Evolutionary conservation across 2,888 invertebrate genomes (phyloP).

Genomic region (Tinea semifulvella): DNA sequence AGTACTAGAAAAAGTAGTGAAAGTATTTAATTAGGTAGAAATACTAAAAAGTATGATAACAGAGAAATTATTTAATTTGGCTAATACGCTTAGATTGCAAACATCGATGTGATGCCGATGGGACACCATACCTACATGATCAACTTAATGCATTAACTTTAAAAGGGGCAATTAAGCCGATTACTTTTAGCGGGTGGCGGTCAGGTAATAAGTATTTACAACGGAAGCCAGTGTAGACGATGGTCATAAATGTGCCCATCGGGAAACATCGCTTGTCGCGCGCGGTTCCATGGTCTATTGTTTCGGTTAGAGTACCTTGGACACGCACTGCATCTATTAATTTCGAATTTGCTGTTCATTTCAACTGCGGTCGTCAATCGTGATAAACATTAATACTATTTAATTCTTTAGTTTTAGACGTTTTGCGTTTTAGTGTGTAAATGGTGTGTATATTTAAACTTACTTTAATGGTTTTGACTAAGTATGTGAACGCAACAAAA

Average conservation of each 20-base stretch:
- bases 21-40: too few relatives aligned
- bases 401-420: not conserved
- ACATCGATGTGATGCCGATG: slow-evolving; percentile 30
- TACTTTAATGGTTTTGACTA: not conserved
- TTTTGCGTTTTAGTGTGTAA: not conserved
- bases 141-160: slow-evolving; percentile 56
- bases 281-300: slow-evolving; percentile 54
- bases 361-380: slow-evolving; percentile 31
- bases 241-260: slow-evolving; percentile 43
- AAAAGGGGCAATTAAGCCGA: slow-evolving; percentile 57
- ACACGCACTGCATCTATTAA: slow-evolving; percentile 48
- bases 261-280: slow-evolving; percentile 39
- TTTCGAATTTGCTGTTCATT: slow-evolving; percentile 44
- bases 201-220: slow-evolving; percentile 55
- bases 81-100: slow-evolving; percentile 28
- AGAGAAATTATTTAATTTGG: slow-evolving; percentile 15
- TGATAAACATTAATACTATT: slow-evolving; percentile 3
- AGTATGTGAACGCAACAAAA: not conserved
- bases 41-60: not conserved
- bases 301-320: slow-evolving; percentile 46
- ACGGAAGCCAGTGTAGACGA: slow-evolving; percentile 38
- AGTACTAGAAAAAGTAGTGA: too few relatives aligned
- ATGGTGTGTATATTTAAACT: not conserved
- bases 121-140: slow-evolving; percentile 44
- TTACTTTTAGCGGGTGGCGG: slow-evolving; percentile 40